Percentiles rank a stretch among this genome's conserved stretches.
phyloP scores from a whole-genome alignment of 2,113 vertebrate species.

The Amblyornis subalaris region DNA sequence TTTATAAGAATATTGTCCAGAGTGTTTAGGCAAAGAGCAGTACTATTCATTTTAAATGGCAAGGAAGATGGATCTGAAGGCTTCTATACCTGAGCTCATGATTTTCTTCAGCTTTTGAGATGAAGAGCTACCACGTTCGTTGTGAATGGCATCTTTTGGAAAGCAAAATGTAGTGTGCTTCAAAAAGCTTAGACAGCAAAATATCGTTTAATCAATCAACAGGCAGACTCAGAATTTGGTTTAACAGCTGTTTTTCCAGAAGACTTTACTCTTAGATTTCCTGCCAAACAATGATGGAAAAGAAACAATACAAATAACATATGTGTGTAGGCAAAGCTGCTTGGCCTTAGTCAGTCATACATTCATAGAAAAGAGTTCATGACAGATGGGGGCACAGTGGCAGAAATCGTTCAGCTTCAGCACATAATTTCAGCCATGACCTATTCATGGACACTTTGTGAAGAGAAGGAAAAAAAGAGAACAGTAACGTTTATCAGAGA shows the following conservation, averaged over 20 bases:
- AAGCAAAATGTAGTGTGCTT: neutral
- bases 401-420: neutral
- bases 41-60: neutral
- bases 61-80: neutral
- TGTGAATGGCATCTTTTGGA: neutral
- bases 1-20: neutral
- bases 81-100: neutral
- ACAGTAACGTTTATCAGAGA: neutral
- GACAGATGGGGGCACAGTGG: neutral
- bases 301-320: neutral
- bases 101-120: neutral
- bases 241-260: neutral
- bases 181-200: neutral
- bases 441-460: neutral
- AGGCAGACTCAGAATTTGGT: neutral
- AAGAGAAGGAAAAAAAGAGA: neutral
- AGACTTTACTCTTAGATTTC: neutral
- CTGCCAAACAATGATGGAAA: neutral
- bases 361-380: neutral
- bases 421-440: neutral
- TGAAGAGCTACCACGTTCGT: neutral
- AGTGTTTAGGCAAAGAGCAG: neutral
- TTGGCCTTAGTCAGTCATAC: constrained; percentile 26
- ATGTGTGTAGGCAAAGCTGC: constrained; percentile 8
- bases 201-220: neutral